These are phyloP conservation scores for Spialia ferax DNA, from an alignment of 2,888 invertebrate species.

Conservation along the genomic window DNA sequence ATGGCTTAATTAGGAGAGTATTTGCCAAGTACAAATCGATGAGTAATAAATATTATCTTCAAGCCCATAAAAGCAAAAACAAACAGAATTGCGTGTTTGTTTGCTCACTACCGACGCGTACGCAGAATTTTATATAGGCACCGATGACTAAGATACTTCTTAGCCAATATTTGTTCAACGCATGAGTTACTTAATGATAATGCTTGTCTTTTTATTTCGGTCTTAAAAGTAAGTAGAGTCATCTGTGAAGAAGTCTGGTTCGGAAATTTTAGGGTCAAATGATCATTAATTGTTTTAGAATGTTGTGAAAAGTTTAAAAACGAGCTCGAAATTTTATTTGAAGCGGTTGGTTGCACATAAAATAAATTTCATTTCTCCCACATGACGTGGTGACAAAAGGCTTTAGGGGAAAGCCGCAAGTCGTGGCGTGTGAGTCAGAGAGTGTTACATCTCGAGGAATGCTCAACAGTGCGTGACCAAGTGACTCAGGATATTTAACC, in stretches of 20 bases:
- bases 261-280: too few relatives aligned
- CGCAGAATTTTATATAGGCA: slow-evolving; percentile 37
- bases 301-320: too few relatives aligned
- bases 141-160: slow-evolving; percentile 37
- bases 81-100: slow-evolving; percentile 15
- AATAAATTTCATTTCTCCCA: slow-evolving; percentile 20
- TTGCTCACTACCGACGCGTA: slow-evolving; percentile 30
- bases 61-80: background rate
- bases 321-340: too few relatives aligned
- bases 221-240: too few relatives aligned
- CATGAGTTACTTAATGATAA: background rate
- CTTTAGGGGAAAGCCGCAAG: slow-evolving; percentile 37
- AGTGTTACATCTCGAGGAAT: slow-evolving; percentile 32
- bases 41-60: background rate
- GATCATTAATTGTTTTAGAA: too few relatives aligned
- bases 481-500: slow-evolving; percentile 17
- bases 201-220: too few relatives aligned
- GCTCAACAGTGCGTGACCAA: slow-evolving; percentile 23
- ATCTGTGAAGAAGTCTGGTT: too few relatives aligned
- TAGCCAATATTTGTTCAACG: slow-evolving; percentile 26
- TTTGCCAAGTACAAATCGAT: background rate
- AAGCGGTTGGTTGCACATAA: background rate
- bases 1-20: background rate
- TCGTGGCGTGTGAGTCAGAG: slow-evolving; percentile 37
- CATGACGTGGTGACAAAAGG: slow-evolving; percentile 35